Evolutionary conservation across 2,888 invertebrate genomes (phyloP).

Genomic region (Prosapia bicincta): DNA sequence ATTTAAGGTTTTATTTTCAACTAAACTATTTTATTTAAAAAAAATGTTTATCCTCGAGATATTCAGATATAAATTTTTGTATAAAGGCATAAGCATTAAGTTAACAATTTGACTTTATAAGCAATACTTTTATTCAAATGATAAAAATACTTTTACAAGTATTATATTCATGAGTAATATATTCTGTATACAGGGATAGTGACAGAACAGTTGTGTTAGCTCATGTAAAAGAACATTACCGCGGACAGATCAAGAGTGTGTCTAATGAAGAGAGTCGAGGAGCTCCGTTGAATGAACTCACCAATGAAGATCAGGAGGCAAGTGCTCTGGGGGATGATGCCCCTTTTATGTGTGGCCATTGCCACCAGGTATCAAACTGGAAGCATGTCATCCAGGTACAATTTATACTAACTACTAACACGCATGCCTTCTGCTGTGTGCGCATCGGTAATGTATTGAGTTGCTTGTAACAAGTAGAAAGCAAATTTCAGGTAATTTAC

Average conservation of each 20-base stretch:
- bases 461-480: neutral
- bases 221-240: constrained; percentile 65
- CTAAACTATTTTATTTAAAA: too few relatives aligned
- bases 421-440: neutral
- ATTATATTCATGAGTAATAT: neutral
- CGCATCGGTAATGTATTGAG: neutral
- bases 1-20: too few relatives aligned
- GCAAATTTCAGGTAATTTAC: neutral
- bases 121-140: too few relatives aligned
- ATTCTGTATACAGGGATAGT: constrained; percentile 51
- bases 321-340: constrained; percentile 10
- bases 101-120: too few relatives aligned
- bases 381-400: constrained; percentile 21
- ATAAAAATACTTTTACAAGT: too few relatives aligned
- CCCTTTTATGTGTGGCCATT: constrained; percentile 16
- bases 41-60: too few relatives aligned
- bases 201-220: constrained; percentile 61
- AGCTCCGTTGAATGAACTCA: neutral
- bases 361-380: constrained; percentile 15
- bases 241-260: constrained; percentile 40
- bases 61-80: too few relatives aligned
- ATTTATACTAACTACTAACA: neutral
- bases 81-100: too few relatives aligned
- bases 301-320: constrained; percentile 11
- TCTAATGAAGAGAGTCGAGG: neutral